phyloP scores from a whole-genome alignment of 2,113 vertebrate genomes.

The Dascyllus trimaculatus region DNA sequence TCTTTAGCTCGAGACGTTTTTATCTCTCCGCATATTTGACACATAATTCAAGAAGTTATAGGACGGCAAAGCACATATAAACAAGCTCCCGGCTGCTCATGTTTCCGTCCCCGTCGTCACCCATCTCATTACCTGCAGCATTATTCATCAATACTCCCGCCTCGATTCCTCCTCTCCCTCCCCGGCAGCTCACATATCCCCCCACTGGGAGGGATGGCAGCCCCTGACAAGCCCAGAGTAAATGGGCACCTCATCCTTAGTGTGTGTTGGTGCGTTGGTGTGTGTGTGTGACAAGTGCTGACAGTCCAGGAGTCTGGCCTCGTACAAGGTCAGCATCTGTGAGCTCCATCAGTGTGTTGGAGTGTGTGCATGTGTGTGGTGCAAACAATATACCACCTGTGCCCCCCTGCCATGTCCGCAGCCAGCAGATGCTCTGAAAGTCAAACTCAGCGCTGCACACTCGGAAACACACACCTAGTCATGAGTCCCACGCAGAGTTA shows the following conservation, averaged over 20 bases:
- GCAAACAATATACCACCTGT: slow-evolving; percentile 82
- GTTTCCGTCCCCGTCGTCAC: slow-evolving; percentile 64
- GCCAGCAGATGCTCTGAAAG: slow-evolving; percentile 83
- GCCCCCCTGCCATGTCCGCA: slow-evolving; percentile 77
- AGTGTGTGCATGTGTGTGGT: slow-evolving; percentile 50
- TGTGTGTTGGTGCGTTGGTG: slow-evolving; percentile 53
- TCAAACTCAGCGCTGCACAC: slow-evolving; percentile 66
- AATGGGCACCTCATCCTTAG: slow-evolving; percentile 62
- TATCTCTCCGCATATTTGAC: slow-evolving; percentile 46
- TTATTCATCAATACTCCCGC: slow-evolving; percentile 75
- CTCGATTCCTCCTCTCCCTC: slow-evolving; percentile 38
- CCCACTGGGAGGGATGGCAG: slow-evolving; percentile 72
- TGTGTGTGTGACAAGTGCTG: slow-evolving; percentile 72
- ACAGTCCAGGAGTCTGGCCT: slow-evolving; percentile 78
- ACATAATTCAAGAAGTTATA: slow-evolving; percentile 55
- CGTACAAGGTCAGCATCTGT: slow-evolving; percentile 78
- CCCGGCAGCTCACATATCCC: slow-evolving; percentile 58
- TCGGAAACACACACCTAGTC: slow-evolving; percentile 41
- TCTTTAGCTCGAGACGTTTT: too few species aligned
- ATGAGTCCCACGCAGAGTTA: slow-evolving; percentile 72
- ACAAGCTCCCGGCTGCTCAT: slow-evolving; percentile 58
- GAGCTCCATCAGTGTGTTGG: slow-evolving; percentile 62
- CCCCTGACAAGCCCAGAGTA: slow-evolving; percentile 67
- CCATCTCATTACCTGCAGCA: slow-evolving; percentile 77
- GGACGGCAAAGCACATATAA: slow-evolving; percentile 49